phyloP scores from a whole-genome alignment of 1,140 invertebrate species.

The Chrysomallon squamiferum region DNA sequence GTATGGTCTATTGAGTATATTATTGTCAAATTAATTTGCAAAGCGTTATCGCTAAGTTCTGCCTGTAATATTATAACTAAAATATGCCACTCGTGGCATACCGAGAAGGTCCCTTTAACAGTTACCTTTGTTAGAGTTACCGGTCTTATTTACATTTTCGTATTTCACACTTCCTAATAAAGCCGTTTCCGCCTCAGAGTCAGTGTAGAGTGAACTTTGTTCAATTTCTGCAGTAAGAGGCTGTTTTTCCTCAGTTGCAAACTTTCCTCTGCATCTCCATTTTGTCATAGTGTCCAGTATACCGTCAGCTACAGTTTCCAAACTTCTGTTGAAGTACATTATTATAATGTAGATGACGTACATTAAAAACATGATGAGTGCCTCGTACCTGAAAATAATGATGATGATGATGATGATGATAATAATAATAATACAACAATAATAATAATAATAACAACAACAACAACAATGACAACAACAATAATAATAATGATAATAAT shows the following conservation, averaged over 20 bases:
- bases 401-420: background rate
- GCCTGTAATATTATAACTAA: background rate
- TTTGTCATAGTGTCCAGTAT: background rate
- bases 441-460: too few species aligned
- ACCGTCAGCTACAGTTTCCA: constrained; percentile 32
- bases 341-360: constrained; percentile 58
- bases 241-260: constrained; percentile 14
- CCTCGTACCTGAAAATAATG: constrained; percentile 46
- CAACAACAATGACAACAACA: background rate
- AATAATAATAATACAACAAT: too few species aligned
- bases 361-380: constrained; percentile 45
- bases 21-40: background rate
- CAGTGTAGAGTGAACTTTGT: too few species aligned
- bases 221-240: constrained; percentile 6
- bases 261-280: background rate
- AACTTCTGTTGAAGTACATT: constrained; percentile 58
- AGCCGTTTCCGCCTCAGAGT: too few species aligned
- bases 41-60: background rate
- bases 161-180: too few species aligned
- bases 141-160: too few species aligned
- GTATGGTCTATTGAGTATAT: background rate
- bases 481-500: background rate
- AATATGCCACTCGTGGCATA: background rate
- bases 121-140: background rate
- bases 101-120: background rate